A percentile compares a stretch with the other conserved stretches of the same genome.
Evolutionary conservation across 2,888 invertebrate species (phyloP).

Genomic region (Dicyrtoma fusca): DNA sequence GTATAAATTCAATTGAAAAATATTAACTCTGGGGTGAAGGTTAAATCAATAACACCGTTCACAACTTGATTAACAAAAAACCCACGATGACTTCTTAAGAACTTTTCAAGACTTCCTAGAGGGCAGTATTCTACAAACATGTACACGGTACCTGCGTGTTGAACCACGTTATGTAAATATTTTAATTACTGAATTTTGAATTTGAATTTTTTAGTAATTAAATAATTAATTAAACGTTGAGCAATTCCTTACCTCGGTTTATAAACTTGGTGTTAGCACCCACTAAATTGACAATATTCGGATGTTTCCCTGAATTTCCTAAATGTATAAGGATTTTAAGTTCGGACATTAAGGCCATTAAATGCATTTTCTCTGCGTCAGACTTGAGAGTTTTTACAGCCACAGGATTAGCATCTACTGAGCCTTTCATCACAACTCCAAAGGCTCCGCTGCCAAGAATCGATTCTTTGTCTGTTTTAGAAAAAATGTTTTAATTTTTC

Average conservation of each 20-base stretch:
- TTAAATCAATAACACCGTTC: slow-evolving; percentile 19
- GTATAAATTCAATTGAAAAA: background rate
- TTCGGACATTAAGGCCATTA: slow-evolving; percentile 36
- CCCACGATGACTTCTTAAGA: background rate
- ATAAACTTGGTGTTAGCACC: slow-evolving; percentile 33
- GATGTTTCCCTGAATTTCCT: slow-evolving; percentile 29
- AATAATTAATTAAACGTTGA: too few relatives aligned
- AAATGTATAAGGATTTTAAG: slow-evolving; percentile 37
- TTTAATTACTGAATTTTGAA: too few relatives aligned
- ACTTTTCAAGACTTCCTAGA: slow-evolving; percentile 32
- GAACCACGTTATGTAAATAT: too few relatives aligned
- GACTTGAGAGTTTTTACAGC: slow-evolving; percentile 36
- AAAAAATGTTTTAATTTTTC: too few relatives aligned
- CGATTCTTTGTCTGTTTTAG: slow-evolving; percentile 26
- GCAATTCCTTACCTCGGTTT: slow-evolving; percentile 13
- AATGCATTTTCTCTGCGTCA: slow-evolving; percentile 30
- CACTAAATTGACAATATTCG: slow-evolving; percentile 35
- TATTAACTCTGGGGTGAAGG: slow-evolving; percentile 4
- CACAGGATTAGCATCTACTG: slow-evolving; percentile 6
- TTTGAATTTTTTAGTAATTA: too few relatives aligned
- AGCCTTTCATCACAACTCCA: slow-evolving; percentile 17
- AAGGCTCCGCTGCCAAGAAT: slow-evolving; percentile 29
- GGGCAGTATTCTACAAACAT: slow-evolving; percentile 37
- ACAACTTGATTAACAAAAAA: slow-evolving; percentile 27
- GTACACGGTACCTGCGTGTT: slow-evolving; percentile 26